phyloP scores from a whole-genome alignment of 92 coral and sea anemone genomes.

The Phymanthus crucifer region DNA sequence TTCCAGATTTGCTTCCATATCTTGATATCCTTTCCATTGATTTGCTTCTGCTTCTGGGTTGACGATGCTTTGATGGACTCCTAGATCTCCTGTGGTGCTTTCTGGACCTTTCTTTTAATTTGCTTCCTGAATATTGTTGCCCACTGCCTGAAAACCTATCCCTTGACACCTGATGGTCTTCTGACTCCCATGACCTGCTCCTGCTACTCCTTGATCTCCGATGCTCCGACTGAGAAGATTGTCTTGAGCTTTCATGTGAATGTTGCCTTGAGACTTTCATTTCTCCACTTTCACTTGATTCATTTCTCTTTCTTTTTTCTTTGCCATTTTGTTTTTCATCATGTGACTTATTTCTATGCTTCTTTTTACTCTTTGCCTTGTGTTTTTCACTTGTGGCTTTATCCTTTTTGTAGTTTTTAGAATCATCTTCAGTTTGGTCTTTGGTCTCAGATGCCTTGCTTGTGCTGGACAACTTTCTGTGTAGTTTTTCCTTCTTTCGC shows the following conservation, averaged over 20 bases:
- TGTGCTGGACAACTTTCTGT: not conserved
- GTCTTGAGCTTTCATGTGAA: not conserved
- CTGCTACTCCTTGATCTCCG: constrained; percentile 5
- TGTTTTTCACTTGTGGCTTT: not conserved
- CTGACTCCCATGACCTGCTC: not conserved
- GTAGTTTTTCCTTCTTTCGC: not conserved
- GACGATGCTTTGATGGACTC: not conserved
- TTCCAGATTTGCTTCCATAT: not conserved
- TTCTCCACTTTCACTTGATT: constrained; percentile 2
- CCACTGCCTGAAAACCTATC: not conserved
- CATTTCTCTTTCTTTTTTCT: not conserved
- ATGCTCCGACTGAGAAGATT: not conserved
- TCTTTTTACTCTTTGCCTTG: not conserved
- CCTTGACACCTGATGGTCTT: not conserved
- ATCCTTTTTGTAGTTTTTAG: not conserved
- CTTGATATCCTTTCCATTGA: not conserved
- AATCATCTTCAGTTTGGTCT: not conserved
- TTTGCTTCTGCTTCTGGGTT: not conserved
- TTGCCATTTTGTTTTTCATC: not conserved
- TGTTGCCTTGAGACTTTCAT: not conserved
- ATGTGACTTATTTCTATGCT: not conserved
- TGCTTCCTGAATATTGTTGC: not conserved
- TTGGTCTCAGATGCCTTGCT: not conserved
- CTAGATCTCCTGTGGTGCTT: not conserved
- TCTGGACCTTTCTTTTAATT: not conserved